Evolutionary conservation across 2,888 invertebrate genomes (phyloP), one percentile per base, ranked within the genome.

Genomic region (Vesta saturnalis): DNA sequence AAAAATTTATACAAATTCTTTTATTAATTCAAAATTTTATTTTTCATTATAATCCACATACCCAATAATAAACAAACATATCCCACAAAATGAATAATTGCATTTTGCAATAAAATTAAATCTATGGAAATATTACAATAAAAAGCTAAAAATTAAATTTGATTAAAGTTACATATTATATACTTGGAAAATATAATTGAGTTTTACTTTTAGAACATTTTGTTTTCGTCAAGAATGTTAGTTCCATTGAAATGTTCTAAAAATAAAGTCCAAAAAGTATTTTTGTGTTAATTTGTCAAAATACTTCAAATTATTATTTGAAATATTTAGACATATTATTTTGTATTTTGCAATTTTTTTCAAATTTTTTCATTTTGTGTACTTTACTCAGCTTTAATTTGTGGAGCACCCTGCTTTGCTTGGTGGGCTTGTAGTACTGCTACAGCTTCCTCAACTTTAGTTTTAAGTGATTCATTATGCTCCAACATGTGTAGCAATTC

Each of bases 401-500:
- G 81, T 63, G 85, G 87, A 75, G 90, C 89, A 76, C 91, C 91
- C 84, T 94, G 94, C 83, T 95, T 95, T 81, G 95, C 96, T 85
- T 97, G 97, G 86, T 98, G 98, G 81, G 97, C 97, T 86, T 97
- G 97, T 82, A 99, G 89, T 76, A 98, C 98, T 82, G 97, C 97
- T 78, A 99, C 97, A 76, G 97, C 98, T 86, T 99, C 98, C 83
- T 98, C 98, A 71, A 97, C 96, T 89, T 98, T 99, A 75, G 96
- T 94, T 85, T 96, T 96, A 71, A 99, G 90, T 46, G 97, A 95
- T 82, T 97, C 97, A 79, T 92, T 92, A 85, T 97, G 96, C 84
- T 98, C 98, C 83, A 99, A 87, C 97, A 99, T 97, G 86, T 98
- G 97, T 79, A 99, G 88, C 79, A 99, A 87, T 85, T 99, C 99